Evolutionary conservation across 1,140 invertebrate species (phyloP).

Genomic region (Papilio machaon): DNA sequence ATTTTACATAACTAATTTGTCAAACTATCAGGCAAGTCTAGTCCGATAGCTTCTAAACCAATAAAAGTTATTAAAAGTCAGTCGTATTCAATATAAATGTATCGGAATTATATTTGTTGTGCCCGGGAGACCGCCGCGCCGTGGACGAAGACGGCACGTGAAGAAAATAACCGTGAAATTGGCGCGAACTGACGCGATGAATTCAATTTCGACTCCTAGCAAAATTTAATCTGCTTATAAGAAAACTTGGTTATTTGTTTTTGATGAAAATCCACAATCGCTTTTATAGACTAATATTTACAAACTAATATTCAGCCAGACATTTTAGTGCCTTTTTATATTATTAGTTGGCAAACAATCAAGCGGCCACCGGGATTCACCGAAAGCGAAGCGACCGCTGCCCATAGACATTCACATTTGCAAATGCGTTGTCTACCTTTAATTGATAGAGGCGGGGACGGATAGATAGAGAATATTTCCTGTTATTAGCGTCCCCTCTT

Average conservation of each 20-base stretch:
- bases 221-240: constrained; percentile 24
- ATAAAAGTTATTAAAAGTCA: neutral
- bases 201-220: constrained; percentile 11
- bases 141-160: neutral
- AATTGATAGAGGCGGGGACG: no score
- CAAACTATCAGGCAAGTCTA: neutral
- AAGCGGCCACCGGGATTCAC: neutral
- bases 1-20: neutral
- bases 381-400: no score
- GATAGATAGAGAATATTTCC: no score
- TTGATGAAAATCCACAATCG: constrained; percentile 3
- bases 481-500: no score
- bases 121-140: neutral
- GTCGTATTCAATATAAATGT: neutral
- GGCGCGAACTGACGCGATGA: constrained; percentile 18
- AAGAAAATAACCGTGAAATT: constrained; percentile 26
- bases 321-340: neutral
- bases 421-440: no score
- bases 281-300: neutral
- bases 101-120: neutral
- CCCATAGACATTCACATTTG: no score
- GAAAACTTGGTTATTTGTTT: constrained; percentile 11
- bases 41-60: neutral
- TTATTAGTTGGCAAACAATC: neutral
- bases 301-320: neutral